Percentiles rank a stretch among this genome's conserved stretches.
These are phyloP conservation scores for Camponotus vicinus DNA, from an alignment of 1,140 invertebrate species.

Conservation along the genomic window DNA sequence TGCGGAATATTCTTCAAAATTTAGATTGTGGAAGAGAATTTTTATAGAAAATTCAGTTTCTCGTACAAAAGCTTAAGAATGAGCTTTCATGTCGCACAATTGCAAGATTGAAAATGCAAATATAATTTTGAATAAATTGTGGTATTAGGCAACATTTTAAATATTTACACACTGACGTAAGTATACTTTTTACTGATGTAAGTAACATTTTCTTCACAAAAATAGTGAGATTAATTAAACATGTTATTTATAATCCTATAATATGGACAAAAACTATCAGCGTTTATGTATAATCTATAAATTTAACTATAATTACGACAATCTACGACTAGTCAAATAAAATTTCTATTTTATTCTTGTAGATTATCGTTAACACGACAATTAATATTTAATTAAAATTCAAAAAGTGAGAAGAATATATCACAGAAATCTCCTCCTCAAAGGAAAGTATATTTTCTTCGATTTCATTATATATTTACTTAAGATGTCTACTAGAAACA, in stretches of 20 bases:
- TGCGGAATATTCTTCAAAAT: slow-evolving; percentile 7
- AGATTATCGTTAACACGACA: background rate
- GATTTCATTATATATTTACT: background rate
- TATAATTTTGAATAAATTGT: slow-evolving; percentile 7
- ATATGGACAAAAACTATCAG: too few relatives aligned
- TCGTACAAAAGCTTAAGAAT: background rate
- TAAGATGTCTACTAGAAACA: background rate
- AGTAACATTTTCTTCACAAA: background rate
- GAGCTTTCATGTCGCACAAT: background rate
- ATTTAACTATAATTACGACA: too few relatives aligned
- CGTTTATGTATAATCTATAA: too few relatives aligned
- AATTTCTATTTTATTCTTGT: background rate
- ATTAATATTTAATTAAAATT: background rate
- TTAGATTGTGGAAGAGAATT: background rate
- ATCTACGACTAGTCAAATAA: too few relatives aligned
- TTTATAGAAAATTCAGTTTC: background rate
- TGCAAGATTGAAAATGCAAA: background rate
- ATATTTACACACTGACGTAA: background rate
- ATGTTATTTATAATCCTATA: too few relatives aligned
- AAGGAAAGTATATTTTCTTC: background rate
- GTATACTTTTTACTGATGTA: background rate
- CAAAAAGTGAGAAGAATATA: background rate
- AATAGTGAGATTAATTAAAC: background rate
- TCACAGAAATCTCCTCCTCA: background rate
- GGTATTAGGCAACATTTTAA: background rate